Percentiles rank a stretch among this genome's conserved stretches.
Evolutionary conservation across 2,888 invertebrate genomes (phyloP).

Genomic region (Meandrusa payeni): DNA sequence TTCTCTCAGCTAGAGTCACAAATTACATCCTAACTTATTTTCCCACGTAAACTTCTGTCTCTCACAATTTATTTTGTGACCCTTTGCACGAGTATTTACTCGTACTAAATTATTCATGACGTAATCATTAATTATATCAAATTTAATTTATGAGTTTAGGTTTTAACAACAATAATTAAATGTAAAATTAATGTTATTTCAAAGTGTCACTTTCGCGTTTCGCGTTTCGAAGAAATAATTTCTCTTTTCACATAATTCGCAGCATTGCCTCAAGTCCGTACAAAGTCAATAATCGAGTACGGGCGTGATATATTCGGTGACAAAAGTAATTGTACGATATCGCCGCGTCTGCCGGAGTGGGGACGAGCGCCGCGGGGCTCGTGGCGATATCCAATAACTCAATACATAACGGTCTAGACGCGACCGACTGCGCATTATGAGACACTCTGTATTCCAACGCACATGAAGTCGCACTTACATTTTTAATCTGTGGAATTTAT

Average conservation of each 20-base stretch:
- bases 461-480: constrained; percentile 12
- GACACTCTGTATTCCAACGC: constrained; percentile 3
- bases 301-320: background rate
- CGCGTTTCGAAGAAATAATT: too few relatives aligned
- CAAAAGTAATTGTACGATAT: background rate
- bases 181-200: too few relatives aligned
- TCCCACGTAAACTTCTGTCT: too few relatives aligned
- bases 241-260: too few relatives aligned
- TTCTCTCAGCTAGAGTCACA: background rate
- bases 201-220: too few relatives aligned
- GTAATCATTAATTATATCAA: too few relatives aligned
- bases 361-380: background rate
- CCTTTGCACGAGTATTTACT: too few relatives aligned
- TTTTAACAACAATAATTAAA: too few relatives aligned
- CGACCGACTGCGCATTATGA: constrained; percentile 1
- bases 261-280: background rate
- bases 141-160: too few relatives aligned
- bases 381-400: constrained; percentile 1
- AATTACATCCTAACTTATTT: constrained; percentile 13
- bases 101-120: too few relatives aligned
- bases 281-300: background rate
- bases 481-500: constrained; percentile 14
- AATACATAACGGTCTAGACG: constrained; percentile 5
- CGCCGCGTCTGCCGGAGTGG: background rate
- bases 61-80: too few relatives aligned